These are phyloP conservation scores for Belgica antarctica DNA, from an alignment of 2,888 invertebrate species.

Conservation along the genomic window DNA sequence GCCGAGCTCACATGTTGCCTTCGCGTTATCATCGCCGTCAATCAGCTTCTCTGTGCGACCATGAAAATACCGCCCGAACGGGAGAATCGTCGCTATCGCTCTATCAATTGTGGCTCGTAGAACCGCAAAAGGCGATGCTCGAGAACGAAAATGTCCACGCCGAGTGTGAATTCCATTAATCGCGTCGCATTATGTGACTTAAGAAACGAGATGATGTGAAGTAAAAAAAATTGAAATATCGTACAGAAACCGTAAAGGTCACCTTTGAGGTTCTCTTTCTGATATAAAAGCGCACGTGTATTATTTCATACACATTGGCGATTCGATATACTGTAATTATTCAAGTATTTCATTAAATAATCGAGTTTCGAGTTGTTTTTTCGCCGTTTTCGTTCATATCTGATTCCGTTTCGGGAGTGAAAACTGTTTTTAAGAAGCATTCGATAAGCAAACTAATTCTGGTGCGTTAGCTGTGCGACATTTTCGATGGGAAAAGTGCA, in stretches of 20 bases:
- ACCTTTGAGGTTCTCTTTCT: conserved; percentile 37
- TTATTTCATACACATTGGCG: conserved; percentile 23
- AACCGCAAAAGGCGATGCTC: not conserved
- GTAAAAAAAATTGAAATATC: conserved; percentile 31
- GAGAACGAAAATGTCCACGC: not conserved
- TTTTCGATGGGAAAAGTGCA: too few relatives aligned
- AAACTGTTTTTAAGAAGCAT: too few relatives aligned
- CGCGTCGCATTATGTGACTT: not conserved
- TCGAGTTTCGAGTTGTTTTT: not conserved
- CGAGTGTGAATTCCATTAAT: not conserved
- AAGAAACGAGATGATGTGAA: not conserved
- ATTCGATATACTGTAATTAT: conserved; percentile 13
- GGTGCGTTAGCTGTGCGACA: too few relatives aligned
- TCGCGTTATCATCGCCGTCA: conserved; percentile 4
- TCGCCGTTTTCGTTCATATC: too few relatives aligned
- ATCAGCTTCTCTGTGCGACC: not conserved
- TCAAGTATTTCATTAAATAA: conserved; percentile 11
- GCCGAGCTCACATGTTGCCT: too few relatives aligned
- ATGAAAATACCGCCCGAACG: not conserved
- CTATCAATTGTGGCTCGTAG: not conserved
- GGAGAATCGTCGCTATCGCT: not conserved
- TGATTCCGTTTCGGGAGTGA: too few relatives aligned
- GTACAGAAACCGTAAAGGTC: conserved; percentile 33
- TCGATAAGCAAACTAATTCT: not conserved
- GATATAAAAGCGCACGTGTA: conserved; percentile 43